These are phyloP conservation scores for Hoplodrina ambigua DNA, from an alignment of 2,888 invertebrate genomes.

Conservation along the genomic window DNA sequence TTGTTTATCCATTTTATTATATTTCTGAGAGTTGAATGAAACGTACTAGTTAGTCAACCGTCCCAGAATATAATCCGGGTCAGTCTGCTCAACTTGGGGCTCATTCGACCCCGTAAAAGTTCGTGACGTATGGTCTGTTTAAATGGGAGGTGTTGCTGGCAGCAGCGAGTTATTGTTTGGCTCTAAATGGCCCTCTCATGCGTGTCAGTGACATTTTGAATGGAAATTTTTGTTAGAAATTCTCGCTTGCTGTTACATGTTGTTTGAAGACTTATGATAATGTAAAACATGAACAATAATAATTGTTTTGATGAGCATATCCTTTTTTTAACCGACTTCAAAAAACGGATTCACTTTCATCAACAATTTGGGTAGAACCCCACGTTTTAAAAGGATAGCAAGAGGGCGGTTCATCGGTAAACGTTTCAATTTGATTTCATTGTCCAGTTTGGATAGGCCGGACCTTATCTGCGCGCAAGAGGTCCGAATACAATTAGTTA, in stretches of 20 bases:
- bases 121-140: constrained; percentile 38
- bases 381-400: constrained; percentile 46
- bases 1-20: no score
- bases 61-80: constrained; percentile 30
- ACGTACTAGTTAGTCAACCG: background rate
- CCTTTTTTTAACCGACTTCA: no score
- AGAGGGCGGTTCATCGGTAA: constrained; percentile 53
- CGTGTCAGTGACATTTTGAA: constrained; percentile 8
- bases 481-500: constrained; percentile 54
- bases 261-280: background rate
- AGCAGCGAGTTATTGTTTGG: constrained; percentile 36
- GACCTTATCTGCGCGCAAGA: constrained; percentile 41
- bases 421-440: constrained; percentile 58
- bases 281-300: background rate
- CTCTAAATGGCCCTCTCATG: constrained; percentile 20
- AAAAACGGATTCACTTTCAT: constrained; percentile 40
- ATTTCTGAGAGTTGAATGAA: no score
- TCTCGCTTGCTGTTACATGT: background rate
- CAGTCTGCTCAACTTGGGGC: constrained; percentile 19
- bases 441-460: constrained; percentile 29
- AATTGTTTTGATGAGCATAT: no score
- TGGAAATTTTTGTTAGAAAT: constrained; percentile 6
- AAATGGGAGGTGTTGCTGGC: constrained; percentile 45
- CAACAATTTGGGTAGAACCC: constrained; percentile 49
- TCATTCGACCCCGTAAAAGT: constrained; percentile 40